phyloP scores from a whole-genome alignment of 2,113 vertebrate genomes.

The Ammodytes marinus region DNA sequence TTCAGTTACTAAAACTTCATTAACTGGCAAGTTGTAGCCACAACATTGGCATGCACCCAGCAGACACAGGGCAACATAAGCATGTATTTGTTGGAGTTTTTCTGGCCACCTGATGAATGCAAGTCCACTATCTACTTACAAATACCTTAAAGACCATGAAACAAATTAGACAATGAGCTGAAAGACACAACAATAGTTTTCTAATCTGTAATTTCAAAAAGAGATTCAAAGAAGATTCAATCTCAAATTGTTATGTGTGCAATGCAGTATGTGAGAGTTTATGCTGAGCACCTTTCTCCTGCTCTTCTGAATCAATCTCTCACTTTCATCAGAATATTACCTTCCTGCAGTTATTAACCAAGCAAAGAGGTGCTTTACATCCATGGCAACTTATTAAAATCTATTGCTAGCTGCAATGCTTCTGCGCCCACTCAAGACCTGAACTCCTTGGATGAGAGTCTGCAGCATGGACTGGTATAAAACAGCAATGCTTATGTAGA shows the following conservation, averaged over 20 bases:
- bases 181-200: neutral
- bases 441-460: slow-evolving; percentile 40
- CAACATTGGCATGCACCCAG: neutral
- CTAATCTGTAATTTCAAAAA: too few relatives aligned
- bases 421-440: slow-evolving; percentile 25
- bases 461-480: neutral
- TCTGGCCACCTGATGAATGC: neutral
- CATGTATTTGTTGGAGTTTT: neutral
- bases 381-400: slow-evolving; percentile 51
- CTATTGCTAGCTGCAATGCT: slow-evolving; percentile 13
- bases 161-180: slow-evolving; percentile 7
- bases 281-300: neutral
- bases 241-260: neutral
- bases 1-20: neutral
- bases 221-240: too few relatives aligned
- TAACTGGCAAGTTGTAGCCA: neutral
- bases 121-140: neutral
- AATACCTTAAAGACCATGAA: neutral
- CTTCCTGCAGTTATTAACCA: slow-evolving; percentile 42
- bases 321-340: slow-evolving; percentile 22
- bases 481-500: slow-evolving; percentile 8
- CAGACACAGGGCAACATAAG: neutral
- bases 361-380: slow-evolving; percentile 26
- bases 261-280: neutral
- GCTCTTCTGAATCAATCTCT: neutral